phyloP scores from a whole-genome alignment of 2,888 invertebrate genomes.

The Drosophila cognata region DNA sequence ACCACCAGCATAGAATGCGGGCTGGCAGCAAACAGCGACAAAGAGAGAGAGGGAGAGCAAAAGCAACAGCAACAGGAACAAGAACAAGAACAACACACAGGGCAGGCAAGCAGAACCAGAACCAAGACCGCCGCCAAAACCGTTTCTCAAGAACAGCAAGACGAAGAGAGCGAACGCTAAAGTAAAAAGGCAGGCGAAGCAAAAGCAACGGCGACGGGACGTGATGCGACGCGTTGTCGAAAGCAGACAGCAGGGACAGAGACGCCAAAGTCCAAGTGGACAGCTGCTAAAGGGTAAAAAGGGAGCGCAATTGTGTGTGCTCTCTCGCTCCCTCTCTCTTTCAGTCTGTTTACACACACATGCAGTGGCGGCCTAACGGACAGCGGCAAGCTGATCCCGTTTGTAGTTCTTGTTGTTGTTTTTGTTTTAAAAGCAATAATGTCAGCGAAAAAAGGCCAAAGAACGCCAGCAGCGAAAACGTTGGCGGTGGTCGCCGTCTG shows the following conservation, averaged over 20 bases:
- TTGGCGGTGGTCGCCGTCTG: slow-evolving; percentile 54
- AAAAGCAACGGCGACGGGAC: slow-evolving; percentile 29
- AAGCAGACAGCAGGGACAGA: slow-evolving; percentile 39
- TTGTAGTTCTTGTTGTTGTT: slow-evolving; percentile 37
- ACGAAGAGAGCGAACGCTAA: slow-evolving; percentile 23
- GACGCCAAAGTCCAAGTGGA: slow-evolving; percentile 48
- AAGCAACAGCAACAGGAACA: slow-evolving; percentile 22
- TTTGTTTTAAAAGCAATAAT: slow-evolving; percentile 43
- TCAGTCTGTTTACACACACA: slow-evolving; percentile 11
- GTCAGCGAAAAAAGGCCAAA: slow-evolving; percentile 52
- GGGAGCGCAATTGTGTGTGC: slow-evolving; percentile 34
- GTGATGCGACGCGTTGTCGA: neutral
- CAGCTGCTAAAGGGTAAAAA: slow-evolving; percentile 52
- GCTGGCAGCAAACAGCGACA: slow-evolving; percentile 48
- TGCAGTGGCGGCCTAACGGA: slow-evolving; percentile 47
- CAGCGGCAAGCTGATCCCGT: slow-evolving; percentile 62
- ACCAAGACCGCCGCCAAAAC: slow-evolving; percentile 50
- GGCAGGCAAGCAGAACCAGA: slow-evolving; percentile 57
- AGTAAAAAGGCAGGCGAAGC: slow-evolving; percentile 35
- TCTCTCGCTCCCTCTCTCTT: slow-evolving; percentile 13
- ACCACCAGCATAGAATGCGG: slow-evolving; percentile 83
- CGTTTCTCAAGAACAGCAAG: slow-evolving; percentile 45
- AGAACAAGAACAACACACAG: slow-evolving; percentile 31
- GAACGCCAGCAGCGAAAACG: slow-evolving; percentile 45
- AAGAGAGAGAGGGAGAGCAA: slow-evolving; percentile 16